Conservation (phyloP, 2,888 invertebrate species). For the Dynastes maya region DNA sequence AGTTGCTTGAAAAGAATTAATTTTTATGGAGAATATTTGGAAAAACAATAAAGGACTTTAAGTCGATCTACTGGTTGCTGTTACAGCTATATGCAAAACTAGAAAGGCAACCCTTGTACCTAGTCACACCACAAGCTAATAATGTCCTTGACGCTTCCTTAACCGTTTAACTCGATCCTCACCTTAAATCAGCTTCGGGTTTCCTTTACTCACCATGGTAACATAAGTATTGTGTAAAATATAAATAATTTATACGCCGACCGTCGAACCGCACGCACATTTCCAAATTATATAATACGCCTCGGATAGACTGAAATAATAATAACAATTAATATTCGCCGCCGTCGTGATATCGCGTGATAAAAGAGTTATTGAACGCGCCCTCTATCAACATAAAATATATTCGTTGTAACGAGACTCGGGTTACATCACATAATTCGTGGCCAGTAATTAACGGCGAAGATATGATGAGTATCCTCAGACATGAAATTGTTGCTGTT, state of each 20-base stretch:
- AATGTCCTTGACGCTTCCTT: too few species aligned
- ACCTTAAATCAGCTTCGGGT: too few species aligned
- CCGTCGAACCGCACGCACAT: background rate
- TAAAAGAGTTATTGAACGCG: constrained; percentile 59
- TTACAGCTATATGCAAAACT: too few species aligned
- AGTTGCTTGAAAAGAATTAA: too few species aligned
- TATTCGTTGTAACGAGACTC: constrained; percentile 64
- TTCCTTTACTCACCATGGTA: background rate
- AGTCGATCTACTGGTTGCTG: too few species aligned
- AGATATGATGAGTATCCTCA: constrained; percentile 59
- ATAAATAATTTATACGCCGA: constrained; percentile 2
- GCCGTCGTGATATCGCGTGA: constrained; percentile 58
- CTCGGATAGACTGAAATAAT: constrained; percentile 40
- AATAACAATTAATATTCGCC: constrained; percentile 57
- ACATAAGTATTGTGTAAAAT: too few species aligned
- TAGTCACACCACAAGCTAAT: too few species aligned
- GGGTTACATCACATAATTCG: constrained; percentile 67
- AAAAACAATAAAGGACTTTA: too few species aligned
- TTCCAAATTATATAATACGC: constrained; percentile 40
- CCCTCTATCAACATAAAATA: constrained; percentile 66
- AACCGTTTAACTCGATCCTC: too few species aligned
- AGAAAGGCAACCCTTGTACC: too few species aligned
- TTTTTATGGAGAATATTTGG: too few species aligned
- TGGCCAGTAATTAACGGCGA: constrained; percentile 66
- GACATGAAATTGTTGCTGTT: constrained; percentile 56